phyloP scores from a whole-genome alignment of 2,113 vertebrate species.

The Dipodomys stephensi region DNA sequence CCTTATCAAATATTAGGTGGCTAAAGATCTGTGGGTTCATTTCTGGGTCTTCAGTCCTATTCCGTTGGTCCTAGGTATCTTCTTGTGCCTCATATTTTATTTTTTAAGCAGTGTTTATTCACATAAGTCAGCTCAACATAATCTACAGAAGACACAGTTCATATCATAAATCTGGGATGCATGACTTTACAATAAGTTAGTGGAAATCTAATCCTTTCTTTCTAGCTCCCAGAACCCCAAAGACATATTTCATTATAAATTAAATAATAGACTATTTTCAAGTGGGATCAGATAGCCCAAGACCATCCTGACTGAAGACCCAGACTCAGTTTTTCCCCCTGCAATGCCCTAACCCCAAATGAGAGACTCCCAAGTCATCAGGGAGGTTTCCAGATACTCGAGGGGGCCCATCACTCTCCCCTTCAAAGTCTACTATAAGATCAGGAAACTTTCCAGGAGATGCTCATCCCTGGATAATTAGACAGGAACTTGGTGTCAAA shows the following conservation, averaged over 20 bases:
- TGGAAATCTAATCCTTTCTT: neutral
- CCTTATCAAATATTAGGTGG: too few relatives aligned
- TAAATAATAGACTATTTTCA: neutral
- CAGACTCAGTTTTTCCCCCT: neutral
- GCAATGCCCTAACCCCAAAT: neutral
- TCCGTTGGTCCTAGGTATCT: too few relatives aligned
- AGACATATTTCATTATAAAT: slow-evolving; percentile 3
- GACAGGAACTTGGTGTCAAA: neutral
- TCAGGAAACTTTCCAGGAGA: neutral
- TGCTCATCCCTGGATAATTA: neutral
- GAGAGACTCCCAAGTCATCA: neutral
- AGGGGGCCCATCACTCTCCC: neutral
- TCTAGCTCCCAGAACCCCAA: neutral
- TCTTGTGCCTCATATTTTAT: too few relatives aligned
- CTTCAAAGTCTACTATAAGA: neutral
- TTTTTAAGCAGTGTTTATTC: slow-evolving; percentile 69
- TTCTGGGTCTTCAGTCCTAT: too few relatives aligned
- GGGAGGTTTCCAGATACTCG: neutral
- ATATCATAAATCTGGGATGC: slow-evolving; percentile 16
- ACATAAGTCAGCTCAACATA: slow-evolving; percentile 47
- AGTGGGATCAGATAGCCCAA: neutral
- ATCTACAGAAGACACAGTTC: slow-evolving; percentile 11
- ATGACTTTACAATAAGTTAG: slow-evolving; percentile 71
- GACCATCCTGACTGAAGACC: neutral
- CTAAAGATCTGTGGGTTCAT: too few relatives aligned